Evolutionary conservation across 2,888 invertebrate species (phyloP).

Genomic region (Odontomyia ornata): DNA sequence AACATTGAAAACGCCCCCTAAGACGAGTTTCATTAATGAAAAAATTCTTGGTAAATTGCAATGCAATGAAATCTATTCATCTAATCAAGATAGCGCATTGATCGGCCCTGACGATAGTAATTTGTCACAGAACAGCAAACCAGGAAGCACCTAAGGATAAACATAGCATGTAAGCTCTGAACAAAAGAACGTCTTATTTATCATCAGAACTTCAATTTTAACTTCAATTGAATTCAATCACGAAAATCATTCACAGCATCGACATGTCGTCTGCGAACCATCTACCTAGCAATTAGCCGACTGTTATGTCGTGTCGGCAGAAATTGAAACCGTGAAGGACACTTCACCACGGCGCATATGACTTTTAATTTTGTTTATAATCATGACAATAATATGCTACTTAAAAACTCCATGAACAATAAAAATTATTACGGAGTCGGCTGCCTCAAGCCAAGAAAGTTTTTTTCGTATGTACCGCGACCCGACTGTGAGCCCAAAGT

Average conservation of each 20-base stretch:
- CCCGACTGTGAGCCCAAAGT: background rate
- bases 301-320: constrained; percentile 17
- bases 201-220: background rate
- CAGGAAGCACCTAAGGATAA: constrained; percentile 34
- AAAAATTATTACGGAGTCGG: constrained; percentile 10
- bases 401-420: constrained; percentile 20
- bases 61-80: no score
- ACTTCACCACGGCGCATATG: constrained; percentile 29
- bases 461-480: background rate
- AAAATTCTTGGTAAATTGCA: no score
- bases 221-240: constrained; percentile 28
- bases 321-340: constrained; percentile 38
- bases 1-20: no score
- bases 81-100: background rate
- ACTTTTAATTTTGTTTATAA: constrained; percentile 44
- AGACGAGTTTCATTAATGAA: no score
- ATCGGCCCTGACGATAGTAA: background rate
- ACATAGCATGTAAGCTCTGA: background rate
- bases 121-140: constrained; percentile 26
- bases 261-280: constrained; percentile 6
- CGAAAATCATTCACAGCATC: constrained; percentile 13
- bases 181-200: constrained; percentile 31
- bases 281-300: constrained; percentile 1
- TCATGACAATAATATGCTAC: constrained; percentile 41
- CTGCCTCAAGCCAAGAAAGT: constrained; percentile 27